Conservation (phyloP, 2,797 vertebrate species). For the Heterohyrax brucei region DNA sequence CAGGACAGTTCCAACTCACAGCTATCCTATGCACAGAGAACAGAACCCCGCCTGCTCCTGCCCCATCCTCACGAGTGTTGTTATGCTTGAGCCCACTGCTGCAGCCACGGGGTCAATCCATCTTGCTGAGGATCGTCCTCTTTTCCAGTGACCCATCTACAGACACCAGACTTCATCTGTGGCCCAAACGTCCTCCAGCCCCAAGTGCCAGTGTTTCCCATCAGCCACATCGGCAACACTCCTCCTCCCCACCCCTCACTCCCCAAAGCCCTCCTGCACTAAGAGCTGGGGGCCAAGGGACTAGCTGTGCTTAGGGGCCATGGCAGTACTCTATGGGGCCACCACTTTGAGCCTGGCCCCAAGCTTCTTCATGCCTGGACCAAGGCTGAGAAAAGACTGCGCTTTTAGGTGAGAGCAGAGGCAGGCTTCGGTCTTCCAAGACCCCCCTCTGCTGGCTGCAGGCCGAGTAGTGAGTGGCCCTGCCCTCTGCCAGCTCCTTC, state of each 20-base stretch:
- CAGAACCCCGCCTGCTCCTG: too few relatives aligned
- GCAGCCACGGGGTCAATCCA: too few relatives aligned
- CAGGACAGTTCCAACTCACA: too few relatives aligned
- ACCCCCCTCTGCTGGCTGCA: accelerated
- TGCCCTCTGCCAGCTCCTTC: accelerated
- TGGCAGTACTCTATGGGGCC: neutral
- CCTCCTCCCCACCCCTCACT: too few relatives aligned
- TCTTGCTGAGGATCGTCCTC: too few relatives aligned
- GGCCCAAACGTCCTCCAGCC: neutral
- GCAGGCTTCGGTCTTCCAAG: neutral
- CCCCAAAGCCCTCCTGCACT: neutral
- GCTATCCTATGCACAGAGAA: too few relatives aligned
- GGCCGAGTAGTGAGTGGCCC: too few relatives aligned
- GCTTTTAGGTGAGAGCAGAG: neutral
- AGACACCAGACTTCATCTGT: neutral
- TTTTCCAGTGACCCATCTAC: too few relatives aligned
- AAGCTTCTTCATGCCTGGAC: neutral
- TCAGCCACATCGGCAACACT: neutral
- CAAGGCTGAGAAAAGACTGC: neutral
- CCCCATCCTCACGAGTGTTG: too few relatives aligned
- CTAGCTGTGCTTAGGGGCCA: neutral
- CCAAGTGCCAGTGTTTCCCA: neutral
- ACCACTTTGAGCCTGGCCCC: neutral
- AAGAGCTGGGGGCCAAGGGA: neutral
- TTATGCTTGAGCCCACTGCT: too few relatives aligned